These are phyloP conservation scores for Dermatemys mawii DNA, from an alignment of 2,113 vertebrate genomes.

Conservation along the genomic window DNA sequence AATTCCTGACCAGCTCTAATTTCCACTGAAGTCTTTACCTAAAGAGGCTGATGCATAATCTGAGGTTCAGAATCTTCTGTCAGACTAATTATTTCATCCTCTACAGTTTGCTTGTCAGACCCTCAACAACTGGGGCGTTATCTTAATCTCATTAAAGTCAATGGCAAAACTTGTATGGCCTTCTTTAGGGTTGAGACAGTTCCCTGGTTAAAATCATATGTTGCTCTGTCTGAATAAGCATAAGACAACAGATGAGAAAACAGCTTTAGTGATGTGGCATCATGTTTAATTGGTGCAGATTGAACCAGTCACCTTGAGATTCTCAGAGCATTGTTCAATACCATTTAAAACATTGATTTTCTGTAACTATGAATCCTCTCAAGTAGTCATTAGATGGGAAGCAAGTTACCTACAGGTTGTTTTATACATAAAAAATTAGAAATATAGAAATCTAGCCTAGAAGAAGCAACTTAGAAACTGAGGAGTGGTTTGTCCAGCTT, in stretches of 20 bases:
- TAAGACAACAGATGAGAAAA: slow-evolving; percentile 2
- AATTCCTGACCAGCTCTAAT: background rate
- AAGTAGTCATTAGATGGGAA: slow-evolving; percentile 73
- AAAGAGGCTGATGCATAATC: background rate
- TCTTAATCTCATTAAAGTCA: background rate
- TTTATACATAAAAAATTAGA: slow-evolving; percentile 51
- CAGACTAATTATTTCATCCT: background rate
- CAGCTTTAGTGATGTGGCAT: slow-evolving; percentile 58
- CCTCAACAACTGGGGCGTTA: background rate
- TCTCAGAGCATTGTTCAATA: slow-evolving; percentile 66
- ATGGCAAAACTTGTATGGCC: background rate
- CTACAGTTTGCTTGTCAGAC: fast-evolving
- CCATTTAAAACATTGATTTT: slow-evolving; percentile 78
- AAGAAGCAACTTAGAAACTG: slow-evolving; percentile 55
- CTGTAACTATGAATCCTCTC: slow-evolving; percentile 75
- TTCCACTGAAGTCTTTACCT: background rate
- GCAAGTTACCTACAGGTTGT: slow-evolving; percentile 53
- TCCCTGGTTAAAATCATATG: background rate
- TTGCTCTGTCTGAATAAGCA: slow-evolving; percentile 13
- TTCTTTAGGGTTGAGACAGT: background rate
- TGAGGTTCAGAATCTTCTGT: background rate
- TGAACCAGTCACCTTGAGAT: slow-evolving; percentile 75
- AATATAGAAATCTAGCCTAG: slow-evolving; percentile 66
- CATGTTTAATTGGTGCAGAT: slow-evolving; percentile 72
- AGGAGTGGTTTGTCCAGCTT: slow-evolving; percentile 62